phyloP scores from a whole-genome alignment of 2,888 invertebrate genomes.

The Stenotaenia linearis region DNA sequence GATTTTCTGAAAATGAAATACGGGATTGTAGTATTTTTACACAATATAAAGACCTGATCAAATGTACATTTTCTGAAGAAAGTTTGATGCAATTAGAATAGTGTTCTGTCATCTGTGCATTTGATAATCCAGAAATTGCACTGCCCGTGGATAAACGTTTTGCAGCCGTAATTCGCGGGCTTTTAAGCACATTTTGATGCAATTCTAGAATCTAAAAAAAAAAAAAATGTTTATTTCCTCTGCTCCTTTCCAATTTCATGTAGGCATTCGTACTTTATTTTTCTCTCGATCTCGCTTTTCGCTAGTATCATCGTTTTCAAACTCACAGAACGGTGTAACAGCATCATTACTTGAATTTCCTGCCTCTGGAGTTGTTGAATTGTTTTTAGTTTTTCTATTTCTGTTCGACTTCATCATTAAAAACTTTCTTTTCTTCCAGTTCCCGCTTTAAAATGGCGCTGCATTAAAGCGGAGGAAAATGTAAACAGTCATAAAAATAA shows the following conservation, averaged over 20 bases:
- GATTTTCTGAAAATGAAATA: slow-evolving; percentile 62
- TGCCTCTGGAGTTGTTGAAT: not conserved
- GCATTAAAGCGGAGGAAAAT: not conserved
- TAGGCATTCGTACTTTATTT: not conserved
- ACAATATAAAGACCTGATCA: not conserved
- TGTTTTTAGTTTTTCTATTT: not conserved
- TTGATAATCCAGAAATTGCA: slow-evolving; percentile 47
- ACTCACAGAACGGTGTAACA: not conserved
- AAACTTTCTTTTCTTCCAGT: not conserved
- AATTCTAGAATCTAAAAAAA: slow-evolving; percentile 26
- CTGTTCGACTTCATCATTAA: not conserved
- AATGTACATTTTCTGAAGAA: slow-evolving; percentile 69
- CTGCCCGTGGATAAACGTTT: not conserved
- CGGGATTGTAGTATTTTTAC: too few relatives aligned
- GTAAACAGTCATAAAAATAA: too few relatives aligned
- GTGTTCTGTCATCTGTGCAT: slow-evolving; percentile 55
- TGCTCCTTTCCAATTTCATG: not conserved
- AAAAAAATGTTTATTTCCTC: not conserved
- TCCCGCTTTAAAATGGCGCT: not conserved
- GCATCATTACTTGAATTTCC: not conserved
- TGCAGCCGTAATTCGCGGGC: not conserved
- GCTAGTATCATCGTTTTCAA: not conserved
- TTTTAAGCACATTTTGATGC: not conserved
- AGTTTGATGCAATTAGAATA: slow-evolving; percentile 69
- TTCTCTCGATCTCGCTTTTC: not conserved